Evolutionary conservation across 2,888 invertebrate species (phyloP).

Genomic region (Pristionchus arcanus): DNA sequence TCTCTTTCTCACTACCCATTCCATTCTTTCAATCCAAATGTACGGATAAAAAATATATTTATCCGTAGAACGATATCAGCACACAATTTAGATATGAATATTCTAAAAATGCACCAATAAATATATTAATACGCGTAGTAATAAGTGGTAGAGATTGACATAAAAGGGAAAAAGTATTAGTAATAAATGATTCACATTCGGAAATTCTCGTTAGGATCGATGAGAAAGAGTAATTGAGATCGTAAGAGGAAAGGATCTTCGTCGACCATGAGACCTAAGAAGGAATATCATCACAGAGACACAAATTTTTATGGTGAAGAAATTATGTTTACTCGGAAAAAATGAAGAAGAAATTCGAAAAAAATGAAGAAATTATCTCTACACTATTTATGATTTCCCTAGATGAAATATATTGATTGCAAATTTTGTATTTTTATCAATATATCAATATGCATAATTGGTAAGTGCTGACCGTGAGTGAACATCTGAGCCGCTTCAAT

Average conservation of each 20-base stretch:
- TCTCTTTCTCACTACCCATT: not conserved
- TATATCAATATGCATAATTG: too few species aligned
- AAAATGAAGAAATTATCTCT: too few species aligned
- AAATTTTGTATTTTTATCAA: too few species aligned
- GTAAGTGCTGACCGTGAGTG: slow-evolving; percentile 28
- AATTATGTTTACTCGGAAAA: too few species aligned
- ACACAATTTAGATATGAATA: not conserved
- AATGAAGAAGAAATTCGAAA: too few species aligned
- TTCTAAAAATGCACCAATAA: not conserved
- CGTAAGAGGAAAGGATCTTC: not conserved
- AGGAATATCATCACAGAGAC: not conserved
- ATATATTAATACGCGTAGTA: not conserved
- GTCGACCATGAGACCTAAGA: slow-evolving; percentile 18
- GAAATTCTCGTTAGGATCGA: slow-evolving; percentile 31
- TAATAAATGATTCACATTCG: not conserved
- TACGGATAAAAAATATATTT: slow-evolving; percentile 12
- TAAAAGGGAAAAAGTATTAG: too few species aligned
- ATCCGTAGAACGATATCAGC: not conserved
- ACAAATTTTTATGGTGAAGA: too few species aligned
- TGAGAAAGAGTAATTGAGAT: slow-evolving; percentile 8
- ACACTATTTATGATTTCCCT: too few species aligned
- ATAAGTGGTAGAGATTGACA: too few species aligned
- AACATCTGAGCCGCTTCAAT: slow-evolving; percentile 51
- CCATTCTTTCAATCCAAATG: not conserved
- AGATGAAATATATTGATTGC: too few species aligned